These are phyloP conservation scores for Circaetus gallicus DNA, from an alignment of 2,113 vertebrate species.

Conservation along the genomic window DNA sequence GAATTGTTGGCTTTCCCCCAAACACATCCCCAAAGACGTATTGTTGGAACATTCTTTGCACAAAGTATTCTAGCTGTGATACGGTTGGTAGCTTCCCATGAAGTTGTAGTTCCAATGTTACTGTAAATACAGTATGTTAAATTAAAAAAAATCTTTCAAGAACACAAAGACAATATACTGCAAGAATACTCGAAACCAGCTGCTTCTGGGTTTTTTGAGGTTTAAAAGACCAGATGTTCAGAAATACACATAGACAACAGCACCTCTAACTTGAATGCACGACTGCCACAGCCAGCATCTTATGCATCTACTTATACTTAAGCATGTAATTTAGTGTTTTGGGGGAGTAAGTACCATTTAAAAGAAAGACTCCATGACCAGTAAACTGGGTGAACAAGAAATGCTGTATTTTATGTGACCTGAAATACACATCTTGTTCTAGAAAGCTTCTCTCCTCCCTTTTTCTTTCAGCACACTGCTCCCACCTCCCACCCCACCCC, in stretches of 20 bases:
- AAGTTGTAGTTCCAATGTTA: background rate
- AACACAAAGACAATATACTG: background rate
- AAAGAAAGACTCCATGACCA: background rate
- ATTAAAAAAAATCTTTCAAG: background rate
- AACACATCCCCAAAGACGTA: background rate
- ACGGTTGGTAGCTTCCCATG: constrained; percentile 20
- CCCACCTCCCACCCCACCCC: background rate
- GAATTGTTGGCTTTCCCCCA: constrained; percentile 13
- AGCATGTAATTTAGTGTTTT: background rate
- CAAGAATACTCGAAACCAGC: background rate
- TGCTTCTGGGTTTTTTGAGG: background rate
- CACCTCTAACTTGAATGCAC: background rate
- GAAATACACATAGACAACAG: background rate
- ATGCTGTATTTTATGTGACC: background rate
- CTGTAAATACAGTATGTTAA: constrained; percentile 28
- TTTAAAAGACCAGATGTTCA: background rate
- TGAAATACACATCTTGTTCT: background rate
- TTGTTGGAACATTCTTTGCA: constrained; percentile 14
- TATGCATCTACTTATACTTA: background rate
- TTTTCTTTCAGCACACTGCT: background rate
- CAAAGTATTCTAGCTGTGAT: background rate
- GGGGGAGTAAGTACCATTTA: background rate
- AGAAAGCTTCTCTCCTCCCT: background rate
- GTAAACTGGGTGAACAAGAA: background rate
- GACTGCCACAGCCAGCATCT: background rate